phyloP scores from a whole-genome alignment of 1,140 invertebrate species.

The Rhopalosiphum maidis region DNA sequence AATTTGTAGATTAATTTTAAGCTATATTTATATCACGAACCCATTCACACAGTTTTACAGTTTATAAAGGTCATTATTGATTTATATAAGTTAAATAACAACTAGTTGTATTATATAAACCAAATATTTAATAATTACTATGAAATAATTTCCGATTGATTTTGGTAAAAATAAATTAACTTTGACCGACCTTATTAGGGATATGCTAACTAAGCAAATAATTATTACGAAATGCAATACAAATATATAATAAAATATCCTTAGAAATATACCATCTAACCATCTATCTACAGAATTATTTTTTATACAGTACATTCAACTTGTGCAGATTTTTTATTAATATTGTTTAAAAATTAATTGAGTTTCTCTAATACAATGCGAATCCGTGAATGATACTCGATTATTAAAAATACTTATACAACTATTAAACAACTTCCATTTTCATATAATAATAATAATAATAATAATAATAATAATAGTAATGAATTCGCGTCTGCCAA shows the following conservation, averaged over 20 bases:
- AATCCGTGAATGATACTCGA: neutral
- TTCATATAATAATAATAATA: neutral
- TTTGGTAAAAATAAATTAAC: too few species aligned
- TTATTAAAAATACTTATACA: conserved; percentile 13
- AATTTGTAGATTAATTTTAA: too few species aligned
- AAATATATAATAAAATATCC: neutral
- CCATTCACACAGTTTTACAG: neutral
- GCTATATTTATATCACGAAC: too few species aligned
- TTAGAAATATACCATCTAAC: neutral
- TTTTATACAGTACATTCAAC: neutral
- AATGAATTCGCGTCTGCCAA: neutral
- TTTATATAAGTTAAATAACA: too few species aligned
- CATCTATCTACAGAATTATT: too few species aligned
- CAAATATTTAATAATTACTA: neutral
- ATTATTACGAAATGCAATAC: neutral
- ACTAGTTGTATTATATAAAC: too few species aligned
- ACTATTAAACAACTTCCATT: neutral
- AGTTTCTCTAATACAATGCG: neutral
- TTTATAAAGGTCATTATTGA: too few species aligned
- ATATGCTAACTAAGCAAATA: too few species aligned
- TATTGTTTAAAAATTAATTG: neutral
- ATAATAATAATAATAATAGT: neutral
- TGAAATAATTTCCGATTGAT: too few species aligned
- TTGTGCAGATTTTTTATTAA: neutral
- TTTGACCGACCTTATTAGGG: too few species aligned